Evolutionary conservation across 2,888 invertebrate genomes (phyloP), one percentile per base, ranked within the genome.

Genomic region (Bombyx huttoni): DNA sequence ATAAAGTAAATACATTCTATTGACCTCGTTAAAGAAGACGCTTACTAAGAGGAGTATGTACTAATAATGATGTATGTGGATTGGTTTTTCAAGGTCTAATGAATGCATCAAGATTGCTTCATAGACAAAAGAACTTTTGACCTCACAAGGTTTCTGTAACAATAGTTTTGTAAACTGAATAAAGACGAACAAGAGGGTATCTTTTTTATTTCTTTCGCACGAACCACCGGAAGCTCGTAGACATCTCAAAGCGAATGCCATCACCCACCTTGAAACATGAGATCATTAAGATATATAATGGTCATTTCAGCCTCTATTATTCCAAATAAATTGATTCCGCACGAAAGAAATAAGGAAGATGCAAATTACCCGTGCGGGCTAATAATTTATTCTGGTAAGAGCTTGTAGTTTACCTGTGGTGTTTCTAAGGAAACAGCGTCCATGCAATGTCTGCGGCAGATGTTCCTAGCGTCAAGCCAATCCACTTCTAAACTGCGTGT

Each of bases 361-460:
- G 24, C 5, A 1, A 24, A 24, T 24, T 24, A 24, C 24, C 24
- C 24, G 24, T 24, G 24, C 5, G 24, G 24, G 24, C 24, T 24
- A 2, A 24, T 5, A 24, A 24, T 24, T 3, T 24, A 24, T 24
- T 24, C 24, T 24, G 24, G 5, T 24, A 24, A 24, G 24, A 24
- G 24, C 24, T 3, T 24, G 5, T 24, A 24, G 52, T 55, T 59
- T 63, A 89, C 91, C 83, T 96, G 96, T 12, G 96, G 96, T 8
- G 96, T 96, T 83, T 97, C 96, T 56, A 97, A 79, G 9, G 96
- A 95, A 24, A 96, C 96, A 63, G 96, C 95, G 82, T 97, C 97
- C 97, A 97, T 97, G 78, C 97, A 97, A 72, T 96, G 96, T 61
- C 96, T 91, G 58, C 97, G 92, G 84, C 97, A 97, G 70, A 96